phyloP scores from a whole-genome alignment of 2,888 invertebrate genomes.

The Pyrocoelia pectoralis region DNA sequence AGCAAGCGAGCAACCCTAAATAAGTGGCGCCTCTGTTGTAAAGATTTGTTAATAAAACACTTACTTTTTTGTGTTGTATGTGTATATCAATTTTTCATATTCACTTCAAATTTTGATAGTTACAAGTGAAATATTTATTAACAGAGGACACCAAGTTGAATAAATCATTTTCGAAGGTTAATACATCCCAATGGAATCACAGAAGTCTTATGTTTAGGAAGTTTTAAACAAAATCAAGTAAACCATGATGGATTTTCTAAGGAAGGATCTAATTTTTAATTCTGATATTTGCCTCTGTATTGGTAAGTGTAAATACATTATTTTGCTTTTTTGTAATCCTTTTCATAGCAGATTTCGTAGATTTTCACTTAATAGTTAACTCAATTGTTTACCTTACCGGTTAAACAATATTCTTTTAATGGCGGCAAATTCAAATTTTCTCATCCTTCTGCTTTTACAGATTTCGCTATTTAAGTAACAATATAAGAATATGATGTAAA shows the following conservation, averaged over 20 bases:
- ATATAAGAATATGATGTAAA: slow-evolving; percentile 6
- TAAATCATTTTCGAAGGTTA: neutral
- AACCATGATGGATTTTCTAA: slow-evolving; percentile 11
- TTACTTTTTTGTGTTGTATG: no score
- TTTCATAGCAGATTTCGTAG: neutral
- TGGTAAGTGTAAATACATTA: neutral
- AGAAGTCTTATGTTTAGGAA: neutral
- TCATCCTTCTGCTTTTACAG: neutral
- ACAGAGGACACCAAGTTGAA: slow-evolving; percentile 11
- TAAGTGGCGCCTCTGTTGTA: slow-evolving; percentile 43
- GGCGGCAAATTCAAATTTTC: slow-evolving; percentile 51
- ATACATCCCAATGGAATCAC: neutral
- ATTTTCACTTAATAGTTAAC: neutral
- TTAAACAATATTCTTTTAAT: slow-evolving; percentile 43
- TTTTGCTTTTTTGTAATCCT: neutral
- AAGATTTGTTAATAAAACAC: slow-evolving; percentile 39
- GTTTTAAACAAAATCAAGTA: slow-evolving; percentile 7
- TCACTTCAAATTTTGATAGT: no score
- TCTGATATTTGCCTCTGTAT: neutral
- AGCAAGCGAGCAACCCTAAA: neutral
- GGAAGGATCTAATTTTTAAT: neutral
- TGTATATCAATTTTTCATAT: no score
- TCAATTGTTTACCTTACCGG: slow-evolving; percentile 46
- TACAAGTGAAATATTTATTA: neutral
- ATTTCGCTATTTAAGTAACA: neutral